These are phyloP conservation scores for Meloidogyne hapla DNA, from an alignment of 1,140 invertebrate genomes.

Conservation along the genomic window DNA sequence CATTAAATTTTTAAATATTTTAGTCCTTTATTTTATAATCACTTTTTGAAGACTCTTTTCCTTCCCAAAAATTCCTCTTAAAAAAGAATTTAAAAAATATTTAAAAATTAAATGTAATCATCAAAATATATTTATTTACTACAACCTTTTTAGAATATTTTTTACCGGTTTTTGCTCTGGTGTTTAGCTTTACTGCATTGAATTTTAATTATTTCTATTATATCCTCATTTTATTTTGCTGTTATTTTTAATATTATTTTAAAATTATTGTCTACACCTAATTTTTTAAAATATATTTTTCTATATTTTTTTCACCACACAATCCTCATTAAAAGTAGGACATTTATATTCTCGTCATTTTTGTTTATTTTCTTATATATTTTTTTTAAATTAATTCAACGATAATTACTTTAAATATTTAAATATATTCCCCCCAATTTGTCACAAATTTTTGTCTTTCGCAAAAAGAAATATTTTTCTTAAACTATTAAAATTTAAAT, in stretches of 20 bases:
- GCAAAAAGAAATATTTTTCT: background rate
- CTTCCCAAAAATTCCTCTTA: no score
- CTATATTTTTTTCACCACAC: background rate
- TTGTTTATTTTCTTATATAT: background rate
- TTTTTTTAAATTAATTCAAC: background rate
- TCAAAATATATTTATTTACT: background rate
- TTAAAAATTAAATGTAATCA: background rate
- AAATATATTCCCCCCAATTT: background rate
- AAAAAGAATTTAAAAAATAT: background rate
- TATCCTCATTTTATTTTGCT: background rate
- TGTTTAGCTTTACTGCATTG: background rate
- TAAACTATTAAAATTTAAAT: no score
- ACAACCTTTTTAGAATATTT: background rate
- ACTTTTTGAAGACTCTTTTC: no score
- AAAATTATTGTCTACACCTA: slow-evolving; percentile 10
- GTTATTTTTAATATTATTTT: background rate
- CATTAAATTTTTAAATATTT: no score
- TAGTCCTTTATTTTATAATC: background rate
- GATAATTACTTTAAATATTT: background rate
- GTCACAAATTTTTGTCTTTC: slow-evolving; percentile 1
- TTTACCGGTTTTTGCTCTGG: background rate
- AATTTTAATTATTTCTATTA: slow-evolving; percentile 4
- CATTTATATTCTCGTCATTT: slow-evolving; percentile 11
- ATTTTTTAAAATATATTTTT: slow-evolving; percentile 5
- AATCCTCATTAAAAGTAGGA: background rate